Evolutionary conservation across 2,888 invertebrate species (phyloP), one percentile per base, ranked within the genome.

Genomic region (Thereva unica): DNA sequence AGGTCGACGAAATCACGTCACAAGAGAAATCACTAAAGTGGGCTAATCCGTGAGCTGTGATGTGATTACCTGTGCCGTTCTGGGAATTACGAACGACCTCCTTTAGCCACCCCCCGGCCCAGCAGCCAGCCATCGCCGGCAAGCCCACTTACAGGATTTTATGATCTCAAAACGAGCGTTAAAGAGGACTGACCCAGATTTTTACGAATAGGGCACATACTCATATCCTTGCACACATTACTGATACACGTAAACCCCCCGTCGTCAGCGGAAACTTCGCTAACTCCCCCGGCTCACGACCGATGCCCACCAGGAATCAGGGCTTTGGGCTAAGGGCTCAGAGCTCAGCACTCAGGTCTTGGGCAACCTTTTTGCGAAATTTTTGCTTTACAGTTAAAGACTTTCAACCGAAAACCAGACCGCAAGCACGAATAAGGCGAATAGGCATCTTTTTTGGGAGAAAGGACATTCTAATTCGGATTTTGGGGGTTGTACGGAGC

Each of bases 311-410:
- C 44, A n/a, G 23, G 34, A 42, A 56, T n/a, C 59, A 9, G 49
- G 49, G 7, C 47, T 37, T 9, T 47, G 12, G 49, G 47, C 40
- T 47, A 37, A 4, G 37, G 40, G 23, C 23, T 23, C 23, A 23
- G 23, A 1, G 23, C 23, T 23, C 23, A 23, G 23, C 23, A 23
- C 23, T 23, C 23, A 23, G 23, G 23, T 23, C 23, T 23, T 23
- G 2, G 23, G 23, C 23, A 23, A 23, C 23, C 47, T 59, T 40
- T 59, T 47, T 45, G 41, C 59, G 59, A 10, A 38, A 59, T 59
- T 59, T 59, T 59, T 59, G 49, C 49, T 59, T 59, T 59, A 47
- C 45, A 59, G 47, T 59, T 59, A 59, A 59, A 38, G 59, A 59
- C 49, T 59, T 59, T 49, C 59, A 42, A 47, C 59, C 47, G 42